phyloP scores from a whole-genome alignment of 2,797 vertebrate genomes.

The Catamblyrhynchus diadema region DNA sequence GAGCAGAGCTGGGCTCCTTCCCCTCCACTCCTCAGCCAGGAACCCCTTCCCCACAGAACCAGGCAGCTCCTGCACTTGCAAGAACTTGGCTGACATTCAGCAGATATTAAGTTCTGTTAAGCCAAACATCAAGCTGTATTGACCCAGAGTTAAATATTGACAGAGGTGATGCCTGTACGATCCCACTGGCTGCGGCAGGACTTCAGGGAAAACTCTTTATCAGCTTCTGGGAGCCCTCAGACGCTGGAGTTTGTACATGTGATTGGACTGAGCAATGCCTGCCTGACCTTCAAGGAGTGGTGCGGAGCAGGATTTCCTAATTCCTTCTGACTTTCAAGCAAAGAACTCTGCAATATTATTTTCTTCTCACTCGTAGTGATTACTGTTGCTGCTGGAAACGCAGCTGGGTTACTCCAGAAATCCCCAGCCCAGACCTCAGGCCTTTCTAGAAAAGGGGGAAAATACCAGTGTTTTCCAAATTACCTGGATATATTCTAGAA shows the following conservation, averaged over 20 bases:
- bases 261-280: neutral
- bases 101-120: neutral
- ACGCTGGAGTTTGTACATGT: neutral
- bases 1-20: neutral
- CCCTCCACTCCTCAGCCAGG: rapidly evolving
- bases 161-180: rapidly evolving
- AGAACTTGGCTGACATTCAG: neutral
- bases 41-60: neutral
- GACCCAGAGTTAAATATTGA: constrained; percentile 11
- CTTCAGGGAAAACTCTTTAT: constrained; percentile 13
- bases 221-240: neutral
- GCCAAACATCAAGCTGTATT: neutral
- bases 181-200: neutral
- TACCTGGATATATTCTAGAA: neutral
- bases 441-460: neutral
- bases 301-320: neutral
- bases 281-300: constrained; percentile 15
- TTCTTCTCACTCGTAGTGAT: rapidly evolving
- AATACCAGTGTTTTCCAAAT: neutral
- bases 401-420: neutral
- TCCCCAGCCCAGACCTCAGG: neutral
- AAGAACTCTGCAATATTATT: neutral
- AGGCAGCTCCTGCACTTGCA: neutral
- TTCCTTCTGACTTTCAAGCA: neutral
- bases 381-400: neutral